Base-by-base conservation (phyloP, 2,113 vertebrate genomes). In the Semnopithecus entellus region DNA sequence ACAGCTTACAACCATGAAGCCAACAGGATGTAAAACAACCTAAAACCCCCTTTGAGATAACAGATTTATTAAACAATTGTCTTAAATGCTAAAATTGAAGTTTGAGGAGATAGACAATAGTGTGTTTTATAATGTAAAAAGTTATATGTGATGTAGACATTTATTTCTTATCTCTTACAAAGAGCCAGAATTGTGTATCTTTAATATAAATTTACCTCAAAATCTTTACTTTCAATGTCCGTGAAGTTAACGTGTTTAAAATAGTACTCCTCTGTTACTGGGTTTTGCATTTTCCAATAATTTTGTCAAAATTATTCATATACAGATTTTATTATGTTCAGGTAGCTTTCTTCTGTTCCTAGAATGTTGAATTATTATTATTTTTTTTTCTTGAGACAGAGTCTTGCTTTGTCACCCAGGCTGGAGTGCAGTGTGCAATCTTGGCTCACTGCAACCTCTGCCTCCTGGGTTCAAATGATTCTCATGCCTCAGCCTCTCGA, bases 201-300 rank as follows among this genome's bases (percentile, higher is more conserved):
- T 35, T 83, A 91, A 76, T 88, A 55, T 93, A 89, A 78, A 14
- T 59, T 95, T 88, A 48, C 70, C 14, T 52, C 43, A 80, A 85
- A 89, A 66, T 59, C 43, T 84, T 83, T 84, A 80, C 35, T 88
- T 86, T 86, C 90, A 84, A 83, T 94, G 8, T 76, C 32, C 68
- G 18, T 91, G 57, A 88, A 78, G 30, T 59, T 38, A 78, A 50
- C 61, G 11, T 91, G 64, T 76, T 78, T 88, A 86, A 72, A 93
- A 82, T 57, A 72, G 40, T 85, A 87, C 9, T 78, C 35, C 23
- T 88, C 25, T 75, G 12, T 95, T 93, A 70, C 27, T 90, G 8
- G 9, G 22, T 50, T 81, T 84, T 90, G 38, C 3, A 30, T 94
- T 95, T 91, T 88, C 25, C 13, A 94, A 79, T 79, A 84, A 72